Evolutionary conservation across 2,113 vertebrate genomes (phyloP).

Genomic region (Cyprinus carpio): DNA sequence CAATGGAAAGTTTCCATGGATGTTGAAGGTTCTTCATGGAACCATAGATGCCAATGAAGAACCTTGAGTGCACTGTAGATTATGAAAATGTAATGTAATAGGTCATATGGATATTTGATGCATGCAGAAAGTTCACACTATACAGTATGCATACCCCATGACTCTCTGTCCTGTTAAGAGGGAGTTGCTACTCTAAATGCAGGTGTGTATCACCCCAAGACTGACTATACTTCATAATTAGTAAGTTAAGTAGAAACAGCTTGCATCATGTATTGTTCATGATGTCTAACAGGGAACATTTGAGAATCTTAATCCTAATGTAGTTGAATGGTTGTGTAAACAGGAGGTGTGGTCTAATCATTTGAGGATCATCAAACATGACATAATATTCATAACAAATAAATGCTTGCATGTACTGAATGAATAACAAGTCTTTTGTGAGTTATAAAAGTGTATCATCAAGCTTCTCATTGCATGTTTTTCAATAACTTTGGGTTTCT

Average conservation of each 20-base stretch:
- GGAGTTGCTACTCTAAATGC: not conserved
- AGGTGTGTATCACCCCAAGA: not conserved
- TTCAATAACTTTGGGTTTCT: not conserved
- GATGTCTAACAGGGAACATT: not conserved
- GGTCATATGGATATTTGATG: no score
- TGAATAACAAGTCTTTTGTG: not conserved
- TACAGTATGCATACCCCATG: no score
- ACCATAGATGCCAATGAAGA: no score
- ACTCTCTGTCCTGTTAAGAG: no score
- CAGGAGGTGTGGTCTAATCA: not conserved
- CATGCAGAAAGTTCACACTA: no score
- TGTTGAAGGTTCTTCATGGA: no score
- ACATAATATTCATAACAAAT: not conserved
- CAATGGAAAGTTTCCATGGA: no score
- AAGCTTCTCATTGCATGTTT: not conserved
- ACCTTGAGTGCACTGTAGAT: no score
- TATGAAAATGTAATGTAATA: no score
- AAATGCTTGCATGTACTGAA: not conserved
- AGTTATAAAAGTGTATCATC: not conserved
- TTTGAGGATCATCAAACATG: not conserved
- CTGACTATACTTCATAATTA: not conserved
- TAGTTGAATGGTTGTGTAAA: not conserved
- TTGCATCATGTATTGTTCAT: not conserved
- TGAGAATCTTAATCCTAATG: not conserved
- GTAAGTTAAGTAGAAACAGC: not conserved